Base-by-base conservation (phyloP, 2,888 invertebrate genomes). In the Cataglyphis albicans region DNA sequence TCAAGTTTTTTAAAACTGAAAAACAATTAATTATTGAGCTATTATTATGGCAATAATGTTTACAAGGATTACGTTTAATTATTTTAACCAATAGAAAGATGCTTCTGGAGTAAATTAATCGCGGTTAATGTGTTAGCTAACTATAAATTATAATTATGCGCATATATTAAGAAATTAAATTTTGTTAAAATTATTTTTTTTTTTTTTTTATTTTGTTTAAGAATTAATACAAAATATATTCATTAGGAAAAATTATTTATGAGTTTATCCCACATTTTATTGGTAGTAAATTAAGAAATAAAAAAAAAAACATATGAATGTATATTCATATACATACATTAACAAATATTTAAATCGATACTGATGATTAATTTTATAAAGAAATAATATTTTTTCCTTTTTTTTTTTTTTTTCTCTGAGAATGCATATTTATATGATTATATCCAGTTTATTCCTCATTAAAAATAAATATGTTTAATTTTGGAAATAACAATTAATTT, bases 401-500 rank as follows among this genome's bases (percentile, higher is more conserved):
- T n/a, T 4, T 7, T n/a, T n/a, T n/a, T 4, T 7, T 15, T 44
- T 15, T 15, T 44, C 15, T 44, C 18, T 18, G 15, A 18, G 7
- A 35, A 59, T 15, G 9, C 9, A 35, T 18, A 25, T 61, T 44
- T 7, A 9, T 41, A 0, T 12, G 41, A 41, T n/a, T 38, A 15
- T 41, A 55, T 67, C 21, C 21, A 41, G 1, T 0, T 12, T 21
- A 15, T 72, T 70, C 35, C 25, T 41, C 21, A 59, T 80, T 59
- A 32, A 80, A 61, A 44, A n/a, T 18, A 32, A 12, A 21, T 21
- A 25, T 12, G 32, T 29, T 32, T 44, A 35, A 15, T 78, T 78
- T 78, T 32, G 72, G 44, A 72, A 80, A 76, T 65, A 68, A 81
- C 35, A 89, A 89, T 89, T 89, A 89, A 89, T 89, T 89, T 84